Base-by-base conservation (phyloP, 2,113 vertebrate species). In the Macquaria ambigua region DNA sequence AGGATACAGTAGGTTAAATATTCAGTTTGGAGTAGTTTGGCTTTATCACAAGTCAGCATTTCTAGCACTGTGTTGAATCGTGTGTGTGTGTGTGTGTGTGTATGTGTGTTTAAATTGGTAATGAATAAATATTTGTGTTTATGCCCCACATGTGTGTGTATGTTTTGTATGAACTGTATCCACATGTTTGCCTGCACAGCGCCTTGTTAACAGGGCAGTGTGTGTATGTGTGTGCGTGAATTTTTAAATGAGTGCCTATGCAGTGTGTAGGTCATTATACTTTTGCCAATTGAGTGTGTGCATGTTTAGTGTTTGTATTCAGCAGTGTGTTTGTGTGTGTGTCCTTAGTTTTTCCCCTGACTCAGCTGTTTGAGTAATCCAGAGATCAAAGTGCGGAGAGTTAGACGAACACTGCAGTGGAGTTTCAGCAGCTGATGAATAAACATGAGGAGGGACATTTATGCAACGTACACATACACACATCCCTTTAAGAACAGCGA, bases 391-490 rank as follows among this genome's bases (percentile, higher is more conserved):
- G 91, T 79, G 82, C 16, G 25, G 61, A 82, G 87, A 88, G 87
- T 85, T 86, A 10, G 69, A 75, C 25, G 72, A 89, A 83, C 69
- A 67, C 79, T 80, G 90, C 91, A 78, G 82, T 50, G 79, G 90
- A 86, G 83, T 85, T 91, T 91, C 69, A 88, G 83, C 81, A 87
- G 56, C 41, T 66, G 71, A 86, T 93, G 84, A 93, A 93, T 94
- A 94, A 91, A 93, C 90, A 94, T 93, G 88, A 92, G 86, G 37
- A 68, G 52, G 77, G 77, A 68, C 76, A 61, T 91, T 87, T 67
- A 87, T 84, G 82, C 90, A 90, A 74, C 52, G 39, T 43, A 55
- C 78, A 84, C 74, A 63, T 34, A 43, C 77, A 69, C 63, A 59
- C 81, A 76, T 37, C 59, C 8, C 64, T 86, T 76, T n/a, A 81